A percentile compares a stretch with the other conserved stretches of the same genome.
These are phyloP conservation scores for Lophius americanus DNA, from an alignment of 2,797 vertebrate genomes.

Conservation along the genomic window DNA sequence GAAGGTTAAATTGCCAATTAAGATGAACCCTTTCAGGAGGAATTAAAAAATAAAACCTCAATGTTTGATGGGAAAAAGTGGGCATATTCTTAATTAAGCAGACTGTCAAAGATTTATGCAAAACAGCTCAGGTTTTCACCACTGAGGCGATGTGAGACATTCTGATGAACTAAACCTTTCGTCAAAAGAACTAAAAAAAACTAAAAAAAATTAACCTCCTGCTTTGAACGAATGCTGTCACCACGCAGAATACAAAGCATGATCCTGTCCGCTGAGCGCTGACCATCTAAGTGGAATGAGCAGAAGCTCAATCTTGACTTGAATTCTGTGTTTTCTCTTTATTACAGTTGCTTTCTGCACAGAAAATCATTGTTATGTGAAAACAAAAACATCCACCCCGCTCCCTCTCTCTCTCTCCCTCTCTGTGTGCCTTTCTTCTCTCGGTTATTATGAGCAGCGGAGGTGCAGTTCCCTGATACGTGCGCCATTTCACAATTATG, in stretches of 20 bases:
- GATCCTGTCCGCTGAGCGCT: conserved; percentile 22
- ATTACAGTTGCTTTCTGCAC: conserved; percentile 59
- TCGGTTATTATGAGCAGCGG: conserved; percentile 73
- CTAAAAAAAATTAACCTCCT: conserved; percentile 29
- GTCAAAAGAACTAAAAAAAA: conserved; percentile 21
- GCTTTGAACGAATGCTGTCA: conserved; percentile 28
- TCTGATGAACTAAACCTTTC: conserved; percentile 10
- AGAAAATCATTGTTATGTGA: conserved; percentile 64
- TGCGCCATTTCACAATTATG: conserved; percentile 82
- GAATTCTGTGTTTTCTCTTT: conserved; percentile 51
- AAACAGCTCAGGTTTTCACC: conserved; percentile 27
- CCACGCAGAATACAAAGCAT: conserved; percentile 24
- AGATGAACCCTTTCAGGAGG: conserved; percentile 6
- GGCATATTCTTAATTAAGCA: conserved; percentile 8
- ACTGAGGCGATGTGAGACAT: neutral
- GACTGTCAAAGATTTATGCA: conserved; percentile 1
- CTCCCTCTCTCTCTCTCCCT: conserved; percentile 33
- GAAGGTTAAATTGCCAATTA: conserved; percentile 20
- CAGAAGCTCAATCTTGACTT: conserved; percentile 48
- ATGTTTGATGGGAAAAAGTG: conserved; percentile 11
- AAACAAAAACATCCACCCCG: conserved; percentile 66
- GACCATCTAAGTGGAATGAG: conserved; percentile 45
- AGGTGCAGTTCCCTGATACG: conserved; percentile 70
- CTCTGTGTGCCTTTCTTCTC: conserved; percentile 58
- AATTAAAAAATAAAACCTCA: conserved; percentile 32